Base-by-base conservation (phyloP, 2,113 vertebrate species). In the Cryptoleucopteryx plumbea region DNA sequence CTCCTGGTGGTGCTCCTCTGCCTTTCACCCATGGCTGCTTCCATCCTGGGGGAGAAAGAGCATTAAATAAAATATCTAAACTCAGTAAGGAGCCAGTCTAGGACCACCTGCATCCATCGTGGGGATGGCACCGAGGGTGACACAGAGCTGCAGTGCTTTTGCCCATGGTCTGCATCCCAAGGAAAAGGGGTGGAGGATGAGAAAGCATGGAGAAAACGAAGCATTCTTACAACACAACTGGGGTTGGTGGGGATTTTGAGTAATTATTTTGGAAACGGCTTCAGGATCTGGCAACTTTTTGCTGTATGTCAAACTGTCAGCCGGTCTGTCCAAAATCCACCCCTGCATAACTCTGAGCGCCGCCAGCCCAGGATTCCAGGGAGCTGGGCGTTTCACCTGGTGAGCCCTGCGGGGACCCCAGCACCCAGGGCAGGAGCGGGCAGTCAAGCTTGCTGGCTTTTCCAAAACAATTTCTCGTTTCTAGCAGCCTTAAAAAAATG, bases 341-440 rank as follows among this genome's bases (percentile, higher is more conserved):
- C 29, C 70, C 38, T 88, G 40, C 11, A 1, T 38, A 21, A 55
- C 34, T 48, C 43, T 6, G 3, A 43, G 45, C 0, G 2, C 36
- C 1, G 8, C 55, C 38, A 70, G 75, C 29, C 70, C 16, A 1
- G 10, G n/a, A 58, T 17, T 43, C 32, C 38, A 18, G 19, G 47
- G 21, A 62, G 36, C 27, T 62, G 72, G 32, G 27, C 1, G 2
- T 55, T 86, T 80, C 43, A 86, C 72, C 50, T 8, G 3, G 18
- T 0, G 1, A 45, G 23, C 22, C 1, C 0, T 32, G 11, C 6
- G 3, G 26, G 52, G 32, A 75, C 12, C 16, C 45, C 2, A 0
- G 32, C 8, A 63, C 15, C 62, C 32, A 23, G 17, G 38, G 29
- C 42, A 63, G 47, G 27, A 88, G n/a, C 3, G 2, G 22, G 7